Base-by-base conservation (phyloP, 2,797 vertebrate genomes). In the Danio albolineatus region DNA sequence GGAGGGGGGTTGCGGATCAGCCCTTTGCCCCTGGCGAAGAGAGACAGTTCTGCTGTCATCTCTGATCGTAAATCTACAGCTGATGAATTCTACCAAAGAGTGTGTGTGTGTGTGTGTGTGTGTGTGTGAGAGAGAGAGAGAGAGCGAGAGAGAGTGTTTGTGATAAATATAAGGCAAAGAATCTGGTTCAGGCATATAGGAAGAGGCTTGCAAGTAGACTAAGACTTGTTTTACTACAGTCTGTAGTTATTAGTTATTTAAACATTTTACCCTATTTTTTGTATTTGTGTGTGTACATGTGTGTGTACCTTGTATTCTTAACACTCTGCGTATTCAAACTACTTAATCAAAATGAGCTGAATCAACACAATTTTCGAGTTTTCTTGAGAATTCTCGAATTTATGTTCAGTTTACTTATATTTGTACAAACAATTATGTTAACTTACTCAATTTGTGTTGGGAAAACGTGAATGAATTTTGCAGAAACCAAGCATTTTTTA, bases 1-100 rank as follows among this genome's bases (percentile, higher is more conserved):
- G 82, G 84, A 78, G 49, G 65, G 73, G 84, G 85, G 83, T 83
- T 82, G 78, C n/a, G 73, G 84, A 73, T 56, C 87, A 10, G 87
- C 89, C 87, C 84, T 83, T 82, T 89, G 91, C 89, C 78, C 19
- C 70, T 10, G 71, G 70, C 17, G 12, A 74, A 83, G 72, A 41
- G 65, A 71, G 73, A 82, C 83, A 83, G 78, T 84, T 86, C 83
- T 82, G 71, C 87, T 92, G 90, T 92, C 92, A 92, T 82, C 89
- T 85, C 73, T 49, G 66, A 86, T 90, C 90, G 90, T 94, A 93
- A 93, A 94, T 94, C 91, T 91, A 44, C 77, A 5, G 12, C 17
- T 79, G 78, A 76, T 85, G 78, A 86, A 86, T 88, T 80, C 85
- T 84, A 87, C 83, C 73, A 84, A 81, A 80, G 56, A 80, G 73